Conservation (phyloP, 2,113 vertebrate species). For the Pelmatolapia mariae region DNA sequence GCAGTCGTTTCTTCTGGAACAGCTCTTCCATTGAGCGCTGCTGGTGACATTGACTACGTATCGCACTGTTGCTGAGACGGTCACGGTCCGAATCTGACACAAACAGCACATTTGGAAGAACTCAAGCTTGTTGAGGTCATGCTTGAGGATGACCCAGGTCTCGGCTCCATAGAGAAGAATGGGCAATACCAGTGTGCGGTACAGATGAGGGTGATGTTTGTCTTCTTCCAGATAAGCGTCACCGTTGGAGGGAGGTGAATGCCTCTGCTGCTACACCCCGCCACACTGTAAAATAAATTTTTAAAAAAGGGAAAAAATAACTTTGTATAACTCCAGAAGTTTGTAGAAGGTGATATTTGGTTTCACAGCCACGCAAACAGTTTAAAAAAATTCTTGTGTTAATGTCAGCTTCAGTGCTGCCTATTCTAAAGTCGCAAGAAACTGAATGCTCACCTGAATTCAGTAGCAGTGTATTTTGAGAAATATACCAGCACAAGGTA, state of each 20-base stretch:
- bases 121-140: not conserved
- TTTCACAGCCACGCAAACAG: not conserved
- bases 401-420: not conserved
- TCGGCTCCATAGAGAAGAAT: fast-evolving
- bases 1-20: not conserved
- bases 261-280: not conserved
- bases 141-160: not conserved
- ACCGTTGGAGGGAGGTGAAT: not conserved
- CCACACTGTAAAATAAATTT: not conserved
- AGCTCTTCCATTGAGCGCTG: not conserved
- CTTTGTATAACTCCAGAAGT: too few species aligned
- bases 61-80: fast-evolving
- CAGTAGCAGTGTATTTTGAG: not conserved
- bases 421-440: fast-evolving
- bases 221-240: not conserved
- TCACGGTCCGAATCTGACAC: fast-evolving
- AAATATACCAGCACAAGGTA: not conserved
- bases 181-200: not conserved
- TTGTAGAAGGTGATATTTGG: not conserved
- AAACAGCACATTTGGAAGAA: not conserved
- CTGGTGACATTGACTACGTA: not conserved
- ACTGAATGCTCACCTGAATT: not conserved
- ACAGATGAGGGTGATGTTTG: not conserved
- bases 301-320: not conserved
- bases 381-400: too few species aligned